A percentile compares a stretch with the other conserved stretches of the same genome.
Evolutionary conservation across 1,140 invertebrate genomes (phyloP).

Genomic region (Conus ventricosus): DNA sequence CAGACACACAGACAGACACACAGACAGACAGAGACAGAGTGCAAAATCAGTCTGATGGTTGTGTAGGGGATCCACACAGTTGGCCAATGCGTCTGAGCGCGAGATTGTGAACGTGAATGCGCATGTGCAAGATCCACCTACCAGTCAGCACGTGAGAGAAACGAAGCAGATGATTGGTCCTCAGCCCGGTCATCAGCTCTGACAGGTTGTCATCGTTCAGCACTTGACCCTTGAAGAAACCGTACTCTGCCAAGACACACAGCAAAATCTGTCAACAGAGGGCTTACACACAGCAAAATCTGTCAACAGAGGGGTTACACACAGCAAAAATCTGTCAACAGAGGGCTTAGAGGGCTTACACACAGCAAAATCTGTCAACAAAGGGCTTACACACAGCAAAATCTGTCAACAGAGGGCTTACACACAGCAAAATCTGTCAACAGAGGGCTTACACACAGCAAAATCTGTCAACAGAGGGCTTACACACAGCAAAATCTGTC

Average conservation of each 20-base stretch:
- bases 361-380: not conserved
- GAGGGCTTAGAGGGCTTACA: too few relatives aligned
- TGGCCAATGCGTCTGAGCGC: not conserved
- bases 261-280: not conserved
- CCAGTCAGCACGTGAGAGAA: constrained; percentile 95
- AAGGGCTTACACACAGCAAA: not conserved
- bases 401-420: not conserved
- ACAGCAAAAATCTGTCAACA: not conserved
- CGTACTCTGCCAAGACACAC: constrained; percentile 79
- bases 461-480: too few relatives aligned
- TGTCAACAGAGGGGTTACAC: not conserved
- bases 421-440: not conserved
- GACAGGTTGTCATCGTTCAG: constrained; percentile 87
- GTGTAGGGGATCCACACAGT: not conserved
- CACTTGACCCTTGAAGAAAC: constrained; percentile 88
- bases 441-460: not conserved
- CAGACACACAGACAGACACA: not conserved
- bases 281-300: not conserved
- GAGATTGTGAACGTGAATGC: not conserved
- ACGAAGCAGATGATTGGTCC: constrained; percentile 84
- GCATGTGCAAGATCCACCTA: constrained; percentile 46
- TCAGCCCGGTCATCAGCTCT: constrained; percentile 86
- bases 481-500: not conserved
- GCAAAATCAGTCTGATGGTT: not conserved
- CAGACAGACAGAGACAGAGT: not conserved